These are phyloP conservation scores for Schrankia costaestrigalis DNA, from an alignment of 2,888 invertebrate species.

Conservation along the genomic window DNA sequence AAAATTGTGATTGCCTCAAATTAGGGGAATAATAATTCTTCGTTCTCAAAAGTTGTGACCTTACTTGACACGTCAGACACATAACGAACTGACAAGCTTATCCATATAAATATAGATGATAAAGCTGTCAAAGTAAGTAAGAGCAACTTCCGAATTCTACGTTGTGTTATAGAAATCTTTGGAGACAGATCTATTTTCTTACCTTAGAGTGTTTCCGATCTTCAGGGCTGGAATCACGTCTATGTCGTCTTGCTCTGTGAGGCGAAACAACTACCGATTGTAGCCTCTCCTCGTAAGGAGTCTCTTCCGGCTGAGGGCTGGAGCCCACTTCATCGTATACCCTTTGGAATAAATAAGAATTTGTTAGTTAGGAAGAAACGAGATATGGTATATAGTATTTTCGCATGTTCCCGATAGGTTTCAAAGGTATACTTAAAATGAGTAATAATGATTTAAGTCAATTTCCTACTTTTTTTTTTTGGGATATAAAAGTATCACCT, in stretches of 20 bases:
- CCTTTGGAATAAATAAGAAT: constrained; percentile 35
- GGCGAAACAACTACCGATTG: constrained; percentile 80
- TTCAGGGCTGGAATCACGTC: constrained; percentile 88
- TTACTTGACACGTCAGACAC: too few species aligned
- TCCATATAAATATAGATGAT: too few species aligned
- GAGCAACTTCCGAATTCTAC: too few species aligned
- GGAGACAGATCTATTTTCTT: neutral
- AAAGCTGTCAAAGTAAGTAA: too few species aligned
- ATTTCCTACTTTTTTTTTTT: neutral
- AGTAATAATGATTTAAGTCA: neutral
- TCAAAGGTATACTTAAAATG: neutral
- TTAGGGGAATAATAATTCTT: too few species aligned
- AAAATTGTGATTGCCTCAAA: too few species aligned
- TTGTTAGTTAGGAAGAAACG: neutral
- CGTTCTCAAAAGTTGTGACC: too few species aligned
- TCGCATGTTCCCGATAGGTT: neutral
- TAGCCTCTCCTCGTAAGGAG: constrained; percentile 72
- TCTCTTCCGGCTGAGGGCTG: constrained; percentile 86
- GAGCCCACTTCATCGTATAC: constrained; percentile 71
- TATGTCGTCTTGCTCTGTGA: constrained; percentile 65
- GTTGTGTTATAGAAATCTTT: too few species aligned
- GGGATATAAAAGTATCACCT: constrained; percentile 43
- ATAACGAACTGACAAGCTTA: too few species aligned
- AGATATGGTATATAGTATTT: too few species aligned
- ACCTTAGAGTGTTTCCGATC: constrained; percentile 69